Conservation (phyloP, 1,140 invertebrate genomes). For the Odontomachus brunneus region DNA sequence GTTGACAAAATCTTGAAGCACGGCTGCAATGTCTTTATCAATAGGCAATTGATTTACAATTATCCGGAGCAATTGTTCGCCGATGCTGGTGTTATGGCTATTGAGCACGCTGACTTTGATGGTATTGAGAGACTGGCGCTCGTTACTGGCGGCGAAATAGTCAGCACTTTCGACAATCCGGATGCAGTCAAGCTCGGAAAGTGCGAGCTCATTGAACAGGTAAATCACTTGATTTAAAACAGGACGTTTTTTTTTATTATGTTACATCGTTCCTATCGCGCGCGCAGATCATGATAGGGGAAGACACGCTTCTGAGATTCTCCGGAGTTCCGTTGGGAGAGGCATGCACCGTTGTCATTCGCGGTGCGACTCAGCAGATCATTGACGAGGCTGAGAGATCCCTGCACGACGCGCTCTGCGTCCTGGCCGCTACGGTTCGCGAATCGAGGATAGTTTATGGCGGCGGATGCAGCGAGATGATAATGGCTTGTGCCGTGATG, state of each 20-base stretch:
- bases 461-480: slow-evolving; percentile 97
- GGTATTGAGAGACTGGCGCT: slow-evolving; percentile 98
- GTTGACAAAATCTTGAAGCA: slow-evolving; percentile 98
- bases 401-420: slow-evolving; percentile 99
- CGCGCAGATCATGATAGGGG: slow-evolving; percentile 96
- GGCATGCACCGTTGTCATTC: slow-evolving; percentile 98
- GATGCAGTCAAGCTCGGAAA: slow-evolving; percentile 96
- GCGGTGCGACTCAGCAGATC: slow-evolving; percentile 99
- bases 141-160: slow-evolving; percentile 99
- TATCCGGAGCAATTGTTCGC: slow-evolving; percentile 99
- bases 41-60: slow-evolving; percentile 99
- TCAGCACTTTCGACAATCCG: slow-evolving; percentile 98
- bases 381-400: slow-evolving; percentile 99
- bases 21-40: slow-evolving; percentile 99
- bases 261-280: neutral
- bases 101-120: slow-evolving; percentile 99
- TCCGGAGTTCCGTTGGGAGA: slow-evolving; percentile 97
- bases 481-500: slow-evolving; percentile 97
- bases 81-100: slow-evolving; percentile 99
- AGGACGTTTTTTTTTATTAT: slow-evolving; percentile 9
- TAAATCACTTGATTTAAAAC: slow-evolving; percentile 70
- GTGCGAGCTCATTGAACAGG: slow-evolving; percentile 98
- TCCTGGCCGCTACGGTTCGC: slow-evolving; percentile 97
- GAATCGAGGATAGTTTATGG: slow-evolving; percentile 97
- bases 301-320: slow-evolving; percentile 98